Evolutionary conservation across 2,888 invertebrate species (phyloP).

Genomic region (Sinohyriopsis cumingii): DNA sequence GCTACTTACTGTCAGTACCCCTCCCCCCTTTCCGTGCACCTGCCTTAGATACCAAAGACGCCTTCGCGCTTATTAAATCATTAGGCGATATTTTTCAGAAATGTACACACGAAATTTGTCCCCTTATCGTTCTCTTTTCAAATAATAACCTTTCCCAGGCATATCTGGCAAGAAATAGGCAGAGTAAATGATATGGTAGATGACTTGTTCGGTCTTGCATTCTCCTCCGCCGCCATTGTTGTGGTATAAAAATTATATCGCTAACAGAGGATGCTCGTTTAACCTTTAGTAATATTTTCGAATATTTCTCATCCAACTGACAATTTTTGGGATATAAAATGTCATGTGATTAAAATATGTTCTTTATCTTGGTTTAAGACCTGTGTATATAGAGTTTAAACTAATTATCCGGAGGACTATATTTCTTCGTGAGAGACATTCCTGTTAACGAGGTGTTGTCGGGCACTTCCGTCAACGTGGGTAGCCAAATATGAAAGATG

Average conservation of each 20-base stretch:
- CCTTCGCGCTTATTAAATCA: constrained; percentile 8
- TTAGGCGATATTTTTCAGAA: too few relatives aligned
- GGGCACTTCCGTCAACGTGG: constrained; percentile 43
- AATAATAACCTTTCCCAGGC: constrained; percentile 64
- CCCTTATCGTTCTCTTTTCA: too few relatives aligned
- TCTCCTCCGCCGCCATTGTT: constrained; percentile 57
- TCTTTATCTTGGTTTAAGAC: too few relatives aligned
- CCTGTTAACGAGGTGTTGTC: constrained; percentile 20
- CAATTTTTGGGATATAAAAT: too few relatives aligned
- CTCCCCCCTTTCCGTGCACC: background rate
- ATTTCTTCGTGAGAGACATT: background rate
- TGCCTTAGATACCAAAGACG: constrained; percentile 35
- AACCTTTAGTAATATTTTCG: too few relatives aligned
- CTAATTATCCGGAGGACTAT: background rate
- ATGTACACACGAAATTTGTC: too few relatives aligned
- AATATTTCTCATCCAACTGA: too few relatives aligned
- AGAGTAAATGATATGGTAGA: constrained; percentile 62
- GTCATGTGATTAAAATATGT: too few relatives aligned
- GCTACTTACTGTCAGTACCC: too few relatives aligned
- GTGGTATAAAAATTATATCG: background rate
- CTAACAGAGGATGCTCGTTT: too few relatives aligned
- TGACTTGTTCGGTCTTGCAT: constrained; percentile 54
- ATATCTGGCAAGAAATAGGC: constrained; percentile 69
- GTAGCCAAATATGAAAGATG: background rate
- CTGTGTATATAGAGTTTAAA: too few relatives aligned